These are phyloP conservation scores for Orussus abietinus DNA, from an alignment of 1,140 invertebrate species.

Conservation along the genomic window DNA sequence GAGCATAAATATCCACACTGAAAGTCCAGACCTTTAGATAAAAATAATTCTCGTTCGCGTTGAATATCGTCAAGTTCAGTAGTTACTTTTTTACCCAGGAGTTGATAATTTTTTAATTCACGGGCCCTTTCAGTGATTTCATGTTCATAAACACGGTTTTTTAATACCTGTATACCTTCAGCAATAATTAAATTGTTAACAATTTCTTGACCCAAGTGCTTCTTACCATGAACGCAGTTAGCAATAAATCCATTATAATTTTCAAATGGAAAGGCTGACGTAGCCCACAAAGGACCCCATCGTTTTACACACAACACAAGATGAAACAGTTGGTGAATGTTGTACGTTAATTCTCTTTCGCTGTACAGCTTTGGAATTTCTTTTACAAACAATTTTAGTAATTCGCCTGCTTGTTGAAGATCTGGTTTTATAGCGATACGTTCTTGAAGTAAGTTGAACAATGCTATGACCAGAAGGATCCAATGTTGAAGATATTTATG, in stretches of 20 bases:
- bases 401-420: conserved; percentile 16
- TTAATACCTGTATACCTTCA: too few relatives aligned
- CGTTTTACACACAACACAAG: too few relatives aligned
- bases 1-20: conserved; percentile 2
- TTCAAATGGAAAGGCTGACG: too few relatives aligned
- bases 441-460: conserved; percentile 20
- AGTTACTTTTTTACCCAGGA: background rate
- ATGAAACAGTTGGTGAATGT: too few relatives aligned
- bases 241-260: too few relatives aligned
- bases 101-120: too few relatives aligned
- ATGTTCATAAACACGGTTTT: too few relatives aligned
- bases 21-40: background rate
- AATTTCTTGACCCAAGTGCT: too few relatives aligned
- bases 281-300: too few relatives aligned
- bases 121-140: too few relatives aligned
- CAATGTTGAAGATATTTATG: conserved; percentile 27
- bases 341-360: conserved; percentile 8
- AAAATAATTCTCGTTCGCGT: conserved; percentile 1
- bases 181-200: too few relatives aligned
- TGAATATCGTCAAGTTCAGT: conserved; percentile 2
- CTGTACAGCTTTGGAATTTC: conserved; percentile 17
- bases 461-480: conserved; percentile 19
- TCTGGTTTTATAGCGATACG: conserved; percentile 13
- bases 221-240: too few relatives aligned
- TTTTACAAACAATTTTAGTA: conserved; percentile 21